Evolutionary conservation across 1,140 invertebrate species (phyloP), one percentile per base, ranked within the genome.

Genomic region (Limonius californicus): DNA sequence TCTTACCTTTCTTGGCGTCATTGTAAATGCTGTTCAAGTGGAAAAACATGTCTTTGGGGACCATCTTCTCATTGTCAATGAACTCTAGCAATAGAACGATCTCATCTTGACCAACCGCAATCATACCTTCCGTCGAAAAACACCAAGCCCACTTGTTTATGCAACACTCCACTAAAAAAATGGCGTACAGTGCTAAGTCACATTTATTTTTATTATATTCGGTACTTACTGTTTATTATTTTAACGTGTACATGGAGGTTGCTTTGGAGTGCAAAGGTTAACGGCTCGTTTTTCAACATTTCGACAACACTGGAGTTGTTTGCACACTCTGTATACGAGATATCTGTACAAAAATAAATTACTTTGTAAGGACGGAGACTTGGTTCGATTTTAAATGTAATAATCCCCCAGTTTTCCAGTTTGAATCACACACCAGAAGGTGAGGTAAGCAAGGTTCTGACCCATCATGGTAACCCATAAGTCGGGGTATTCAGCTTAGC

Each of bases 61-160:
- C 80, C 18, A 76, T 75, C 1, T 78, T 82, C 70, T 92, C 89
- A 57, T 86, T 83, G 0, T 86, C 83, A 8, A 87, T 73, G n/a
- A 82, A 82, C 76, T 94, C 91, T 8, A 95, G 76, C 23, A 94
- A 70, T 62, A 94, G 84, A 57, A 94, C 84, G 15, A 95, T 78
- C 80, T 95, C 93, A 75, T 94, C 91, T 73, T 94, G 92, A 12
- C 90, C 91, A 20, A 94, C 89, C 58, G 87, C 87, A 54, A 86
- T 85, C 70, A 95, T 77, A 16, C 92, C 92, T 67, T 85, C 82
- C 0, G 89, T 91, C 6, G 87, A 87, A 64, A 94, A 87, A 76
- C 89, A 90, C 86, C 92, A 92, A 64, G 89, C 90, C 59, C 83
- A 80, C 66, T 85, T 84, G 69, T 90, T 90, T 58, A 92, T 84